A percentile compares a stretch with the other conserved stretches of the same genome.
Evolutionary conservation across 2,113 vertebrate species (phyloP).

Genomic region (Alouatta palliata): DNA sequence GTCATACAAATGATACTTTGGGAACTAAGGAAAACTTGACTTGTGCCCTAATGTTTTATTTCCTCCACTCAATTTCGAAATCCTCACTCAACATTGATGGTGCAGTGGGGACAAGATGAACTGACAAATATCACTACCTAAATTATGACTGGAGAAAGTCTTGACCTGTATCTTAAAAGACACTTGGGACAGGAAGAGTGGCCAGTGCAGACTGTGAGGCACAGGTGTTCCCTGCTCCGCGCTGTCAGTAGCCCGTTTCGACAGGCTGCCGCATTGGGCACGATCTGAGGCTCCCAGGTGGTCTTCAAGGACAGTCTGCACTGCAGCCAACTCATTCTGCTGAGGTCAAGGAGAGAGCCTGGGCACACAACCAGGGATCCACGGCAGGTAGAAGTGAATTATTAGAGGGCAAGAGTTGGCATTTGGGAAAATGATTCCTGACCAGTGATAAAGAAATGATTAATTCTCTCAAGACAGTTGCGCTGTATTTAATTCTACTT

Average conservation of each 20-base stretch:
- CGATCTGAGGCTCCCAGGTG: slow-evolving; percentile 68
- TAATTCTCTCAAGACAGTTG: slow-evolving; percentile 65
- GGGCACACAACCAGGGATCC: slow-evolving; percentile 51
- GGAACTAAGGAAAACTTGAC: background rate
- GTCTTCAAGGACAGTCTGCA: slow-evolving; percentile 69
- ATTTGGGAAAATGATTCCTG: slow-evolving; percentile 69
- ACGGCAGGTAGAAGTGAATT: slow-evolving; percentile 60
- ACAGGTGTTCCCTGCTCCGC: slow-evolving; percentile 66
- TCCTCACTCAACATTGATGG: background rate
- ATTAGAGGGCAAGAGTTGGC: slow-evolving; percentile 59
- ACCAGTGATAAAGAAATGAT: slow-evolving; percentile 74
- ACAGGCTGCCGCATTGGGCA: slow-evolving; percentile 73
- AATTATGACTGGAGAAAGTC: background rate
- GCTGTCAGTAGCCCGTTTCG: slow-evolving; percentile 62
- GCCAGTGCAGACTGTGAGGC: slow-evolving; percentile 71
- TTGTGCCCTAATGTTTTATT: background rate
- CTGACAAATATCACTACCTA: background rate
- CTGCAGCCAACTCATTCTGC: slow-evolving; percentile 43
- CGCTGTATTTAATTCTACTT: slow-evolving; percentile 62
- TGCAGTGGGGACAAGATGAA: background rate
- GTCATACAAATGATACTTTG: background rate
- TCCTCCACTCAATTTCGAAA: background rate
- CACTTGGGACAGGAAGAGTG: slow-evolving; percentile 39
- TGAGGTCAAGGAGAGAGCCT: slow-evolving; percentile 63
- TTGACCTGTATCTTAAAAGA: slow-evolving; percentile 57